Evolutionary conservation across 2,888 invertebrate species (phyloP), one percentile per base, ranked within the genome.

Genomic region (Tetanocera ferruginea): DNA sequence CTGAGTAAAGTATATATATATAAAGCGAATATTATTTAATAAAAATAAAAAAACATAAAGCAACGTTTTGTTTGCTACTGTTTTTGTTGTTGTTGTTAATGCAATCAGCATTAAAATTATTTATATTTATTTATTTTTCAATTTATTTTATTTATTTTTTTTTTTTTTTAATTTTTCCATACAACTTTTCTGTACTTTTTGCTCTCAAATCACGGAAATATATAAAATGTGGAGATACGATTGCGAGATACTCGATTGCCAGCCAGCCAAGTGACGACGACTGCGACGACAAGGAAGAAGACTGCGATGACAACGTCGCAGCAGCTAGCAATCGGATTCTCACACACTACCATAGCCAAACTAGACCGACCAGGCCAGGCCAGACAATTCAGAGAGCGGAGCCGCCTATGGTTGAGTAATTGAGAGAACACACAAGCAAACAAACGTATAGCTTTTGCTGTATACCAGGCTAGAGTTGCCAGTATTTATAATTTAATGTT

Each of bases 11-110:
- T 60, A 60, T 72, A 55, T 34, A 62, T 1, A 64, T n/a, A n/a
- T n/a, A n/a, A n/a, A n/a, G n/a, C n/a, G 49, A 74, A 51, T 28
- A 62, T 64, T 74, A 74, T 74, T 74, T 31, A 64, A 64, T 64
- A 66, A 74, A 51, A 23, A 62, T n/a, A n/a, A n/a, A 57, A 28
- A 60, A 60, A 25, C 57, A 57, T 37, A 57, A 72, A 57, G 57
- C 11, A 19, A 60, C 5, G n/a, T 8, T 28, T 31, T 8, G 11
- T 52, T 37, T 60, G 19, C 19, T 72, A 23, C 43, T 34, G 57
- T 23, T 31, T 11, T 37, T 52, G 37, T 34, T 55, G n/a, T 55
- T 55, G 28, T 71, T 71, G 31, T 74, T 62, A 62, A 74, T 74
- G 43, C 49, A 49, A 74, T 62, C 43, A 64, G n/a, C 9, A 14